These are phyloP conservation scores for Ianthella basta DNA, from an alignment of 37 sponge, comb jelly and placozoan species.

Conservation along the genomic window DNA sequence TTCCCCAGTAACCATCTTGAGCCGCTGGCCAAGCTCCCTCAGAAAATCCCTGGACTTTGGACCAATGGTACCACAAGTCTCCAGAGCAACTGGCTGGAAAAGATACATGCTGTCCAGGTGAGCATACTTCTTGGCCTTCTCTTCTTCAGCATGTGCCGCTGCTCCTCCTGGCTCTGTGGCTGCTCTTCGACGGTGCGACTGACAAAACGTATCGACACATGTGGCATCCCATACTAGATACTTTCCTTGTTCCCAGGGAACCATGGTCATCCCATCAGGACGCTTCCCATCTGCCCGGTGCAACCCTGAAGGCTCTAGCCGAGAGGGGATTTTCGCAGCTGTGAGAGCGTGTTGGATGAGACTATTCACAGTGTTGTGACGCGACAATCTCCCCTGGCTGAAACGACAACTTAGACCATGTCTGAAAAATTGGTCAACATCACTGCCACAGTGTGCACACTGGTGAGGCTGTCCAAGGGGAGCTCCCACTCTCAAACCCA, in stretches of 20 bases:
- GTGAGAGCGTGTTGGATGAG: slow-evolving; percentile 34
- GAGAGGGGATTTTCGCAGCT: slow-evolving; percentile 40
- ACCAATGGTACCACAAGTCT: slow-evolving; percentile 23
- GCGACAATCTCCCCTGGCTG: slow-evolving; percentile 30
- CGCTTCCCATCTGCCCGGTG: slow-evolving; percentile 36
- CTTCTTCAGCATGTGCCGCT: slow-evolving; percentile 10
- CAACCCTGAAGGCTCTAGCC: slow-evolving; percentile 38
- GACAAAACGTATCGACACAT: slow-evolving; percentile 33
- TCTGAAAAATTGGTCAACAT: slow-evolving; percentile 29
- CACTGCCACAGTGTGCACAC: slow-evolving; percentile 41
- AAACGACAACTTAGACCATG: slow-evolving; percentile 35
- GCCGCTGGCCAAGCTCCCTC: not conserved
- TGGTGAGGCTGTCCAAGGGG: slow-evolving; percentile 44
- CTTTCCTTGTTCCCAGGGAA: slow-evolving; percentile 40
- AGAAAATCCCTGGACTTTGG: not conserved
- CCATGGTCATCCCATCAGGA: slow-evolving; percentile 44
- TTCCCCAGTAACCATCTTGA: slow-evolving; percentile 16
- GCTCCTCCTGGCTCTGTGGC: not conserved
- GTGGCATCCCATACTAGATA: slow-evolving; percentile 26
- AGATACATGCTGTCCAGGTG: not conserved
- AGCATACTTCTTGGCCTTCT: slow-evolving; percentile 25
- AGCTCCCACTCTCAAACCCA: slow-evolving; percentile 47
- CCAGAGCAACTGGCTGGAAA: slow-evolving; percentile 26
- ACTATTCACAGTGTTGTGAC: slow-evolving; percentile 39
- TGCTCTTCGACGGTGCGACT: not conserved